Base-by-base conservation (phyloP, 2,113 vertebrate species). In the Lampris megalopsis region DNA sequence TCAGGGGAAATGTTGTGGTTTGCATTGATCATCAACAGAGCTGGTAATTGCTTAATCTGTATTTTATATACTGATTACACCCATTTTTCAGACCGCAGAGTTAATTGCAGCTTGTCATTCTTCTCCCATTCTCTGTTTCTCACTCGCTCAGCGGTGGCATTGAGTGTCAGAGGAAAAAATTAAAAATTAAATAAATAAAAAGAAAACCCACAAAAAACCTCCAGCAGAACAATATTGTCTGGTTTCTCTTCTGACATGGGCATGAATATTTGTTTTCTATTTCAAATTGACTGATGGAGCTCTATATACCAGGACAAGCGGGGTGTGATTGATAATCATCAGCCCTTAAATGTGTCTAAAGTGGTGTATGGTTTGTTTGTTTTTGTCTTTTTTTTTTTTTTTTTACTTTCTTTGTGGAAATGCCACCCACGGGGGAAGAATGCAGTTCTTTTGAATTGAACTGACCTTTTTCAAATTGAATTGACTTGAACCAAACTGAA, bases 31-130 rank as follows among this genome's bases (percentile, higher is more conserved):
- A 79, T 77, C 64, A 83, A 54, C 68, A 71, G 38, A 42, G 54
- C 70, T 85, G 68, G 50, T 53, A 64, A 68, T 61, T 62, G 50
- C 54, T 62, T 74, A 68, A 80, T 87, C 70, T 82, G 74, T 65
- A 76, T 82, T 84, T 80, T 69, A 82, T 68, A 65, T 63, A 63
- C 61, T 87, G 71, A 88, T 88, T 85, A 69, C 63, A 64, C 4
- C 67, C 70, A 75, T 86, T 80, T 81, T 64, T 81, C 47, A 68
- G 53, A 84, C 56, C 75, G 62, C 73, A 38, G 68, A 71, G 88
- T 77, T 73, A 84, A 85, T 89, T 81, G 58, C 36, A 36, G 42
- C 68, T 82, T 79, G 68, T 86, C 74, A 76, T 49, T 64, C 43
- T 8, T 35, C 38, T 36, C 40, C 24, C 62, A 13, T 64, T 66